Percentiles rank a stretch among this genome's conserved stretches.
These are phyloP conservation scores for Egretta garzetta DNA, from an alignment of 2,113 vertebrate genomes.

Conservation along the genomic window DNA sequence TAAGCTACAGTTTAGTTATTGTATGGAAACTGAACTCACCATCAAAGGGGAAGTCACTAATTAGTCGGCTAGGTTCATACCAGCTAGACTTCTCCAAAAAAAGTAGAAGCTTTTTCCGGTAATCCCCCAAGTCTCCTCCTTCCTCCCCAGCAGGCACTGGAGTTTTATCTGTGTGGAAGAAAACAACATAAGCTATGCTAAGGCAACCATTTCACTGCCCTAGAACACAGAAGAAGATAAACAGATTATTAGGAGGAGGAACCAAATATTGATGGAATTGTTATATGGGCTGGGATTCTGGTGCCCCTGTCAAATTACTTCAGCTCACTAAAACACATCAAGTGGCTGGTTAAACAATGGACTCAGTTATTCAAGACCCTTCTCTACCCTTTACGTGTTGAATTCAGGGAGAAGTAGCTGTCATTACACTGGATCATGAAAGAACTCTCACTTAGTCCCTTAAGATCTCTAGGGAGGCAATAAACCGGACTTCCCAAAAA, in stretches of 20 bases:
- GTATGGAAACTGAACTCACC: slow-evolving; percentile 76
- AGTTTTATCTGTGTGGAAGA: slow-evolving; percentile 52
- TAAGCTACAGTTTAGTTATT: background rate
- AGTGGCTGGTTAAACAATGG: background rate
- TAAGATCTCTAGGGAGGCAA: background rate
- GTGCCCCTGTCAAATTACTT: background rate
- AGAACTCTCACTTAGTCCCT: background rate
- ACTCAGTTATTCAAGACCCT: background rate
- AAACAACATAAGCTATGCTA: background rate
- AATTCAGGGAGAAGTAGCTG: background rate
- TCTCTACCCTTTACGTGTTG: background rate
- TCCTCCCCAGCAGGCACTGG: slow-evolving; percentile 89
- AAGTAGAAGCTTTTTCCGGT: slow-evolving; percentile 86
- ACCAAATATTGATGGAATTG: background rate
- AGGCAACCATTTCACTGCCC: background rate
- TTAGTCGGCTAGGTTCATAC: slow-evolving; percentile 90
- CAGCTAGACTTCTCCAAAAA: slow-evolving; percentile 89
- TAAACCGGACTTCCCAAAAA: background rate
- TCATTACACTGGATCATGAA: background rate
- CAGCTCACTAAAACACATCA: background rate
- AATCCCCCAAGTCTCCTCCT: slow-evolving; percentile 88
- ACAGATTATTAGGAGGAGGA: background rate
- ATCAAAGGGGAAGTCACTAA: slow-evolving; percentile 97
- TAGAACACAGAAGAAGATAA: background rate
- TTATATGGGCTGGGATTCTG: background rate